Conservation (phyloP, 1,140 invertebrate genomes). For the Drosophila oshimai region DNA sequence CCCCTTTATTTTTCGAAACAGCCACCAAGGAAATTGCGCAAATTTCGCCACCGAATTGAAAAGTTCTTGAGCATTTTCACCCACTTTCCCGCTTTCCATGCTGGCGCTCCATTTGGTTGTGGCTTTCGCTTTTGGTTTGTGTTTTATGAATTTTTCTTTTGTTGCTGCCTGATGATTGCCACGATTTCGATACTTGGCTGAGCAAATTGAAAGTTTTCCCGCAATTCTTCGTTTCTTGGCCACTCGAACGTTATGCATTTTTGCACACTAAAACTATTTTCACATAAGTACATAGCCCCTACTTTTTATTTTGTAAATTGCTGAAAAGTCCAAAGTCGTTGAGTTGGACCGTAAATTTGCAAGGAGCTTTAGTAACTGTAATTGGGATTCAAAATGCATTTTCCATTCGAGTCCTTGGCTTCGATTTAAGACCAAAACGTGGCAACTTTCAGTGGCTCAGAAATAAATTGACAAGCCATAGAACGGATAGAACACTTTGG, state of each 20-base stretch:
- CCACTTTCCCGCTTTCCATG: conserved; percentile 9
- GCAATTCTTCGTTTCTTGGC: conserved; percentile 46
- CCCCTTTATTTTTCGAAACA: not conserved
- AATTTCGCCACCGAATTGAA: conserved; percentile 72
- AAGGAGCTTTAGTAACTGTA: conserved; percentile 30
- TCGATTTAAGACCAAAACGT: conserved; percentile 23
- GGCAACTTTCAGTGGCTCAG: conserved; percentile 7
- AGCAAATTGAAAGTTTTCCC: conserved; percentile 64
- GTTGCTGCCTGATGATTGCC: conserved; percentile 45
- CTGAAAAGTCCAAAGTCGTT: conserved; percentile 64
- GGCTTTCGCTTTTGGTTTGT: conserved; percentile 37
- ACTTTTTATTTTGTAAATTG: conserved; percentile 46
- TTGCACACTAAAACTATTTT: conserved; percentile 58
- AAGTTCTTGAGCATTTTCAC: conserved; percentile 52
- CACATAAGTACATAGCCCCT: conserved; percentile 4
- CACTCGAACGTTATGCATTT: conserved; percentile 44
- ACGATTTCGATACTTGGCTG: conserved; percentile 58
- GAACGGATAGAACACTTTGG: conserved; percentile 5
- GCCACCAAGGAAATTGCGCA: conserved; percentile 54
- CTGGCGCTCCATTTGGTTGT: conserved; percentile 25
- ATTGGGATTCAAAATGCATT: conserved; percentile 46
- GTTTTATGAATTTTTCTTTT: conserved; percentile 56
- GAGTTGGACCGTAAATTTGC: conserved; percentile 50
- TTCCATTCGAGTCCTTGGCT: conserved; percentile 1
- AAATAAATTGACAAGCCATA: conserved; percentile 35